These are phyloP conservation scores for Peromyscus aztecus DNA, from an alignment of 2,797 vertebrate species.

Conservation along the genomic window DNA sequence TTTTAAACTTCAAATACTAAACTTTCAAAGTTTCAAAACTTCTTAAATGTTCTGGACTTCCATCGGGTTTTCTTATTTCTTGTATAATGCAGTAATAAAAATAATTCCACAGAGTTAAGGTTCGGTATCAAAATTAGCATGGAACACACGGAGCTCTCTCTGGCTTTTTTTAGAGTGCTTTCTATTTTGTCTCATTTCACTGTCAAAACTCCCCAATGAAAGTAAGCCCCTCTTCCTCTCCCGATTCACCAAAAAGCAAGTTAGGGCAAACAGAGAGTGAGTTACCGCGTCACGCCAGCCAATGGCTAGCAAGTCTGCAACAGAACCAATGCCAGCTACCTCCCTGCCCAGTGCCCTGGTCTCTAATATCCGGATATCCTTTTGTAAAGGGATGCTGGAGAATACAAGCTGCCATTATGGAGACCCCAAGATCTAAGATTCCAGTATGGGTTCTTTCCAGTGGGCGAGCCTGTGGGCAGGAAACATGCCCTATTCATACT, in stretches of 20 bases:
- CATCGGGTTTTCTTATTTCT: slow-evolving; percentile 21
- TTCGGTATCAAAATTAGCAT: slow-evolving; percentile 27
- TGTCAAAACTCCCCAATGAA: neutral
- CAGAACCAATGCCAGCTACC: neutral
- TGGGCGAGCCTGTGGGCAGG: neutral
- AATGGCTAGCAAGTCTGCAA: neutral
- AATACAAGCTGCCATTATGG: neutral
- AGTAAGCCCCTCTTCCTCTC: neutral
- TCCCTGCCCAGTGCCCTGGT: neutral
- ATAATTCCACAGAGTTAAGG: slow-evolving; percentile 37
- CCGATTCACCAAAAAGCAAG: neutral
- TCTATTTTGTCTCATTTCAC: slow-evolving; percentile 57
- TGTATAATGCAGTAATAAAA: slow-evolving; percentile 31
- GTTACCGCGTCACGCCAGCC: neutral
- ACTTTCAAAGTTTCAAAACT: neutral
- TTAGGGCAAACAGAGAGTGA: neutral
- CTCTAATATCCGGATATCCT: neutral
- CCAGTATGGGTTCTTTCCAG: neutral
- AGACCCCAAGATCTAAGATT: neutral
- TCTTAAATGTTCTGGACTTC: slow-evolving; percentile 7
- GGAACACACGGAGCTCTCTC: neutral
- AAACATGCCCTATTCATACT: neutral
- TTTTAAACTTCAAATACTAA: neutral
- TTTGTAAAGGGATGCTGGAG: neutral
- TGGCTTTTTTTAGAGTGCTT: slow-evolving; percentile 12